phyloP scores from a whole-genome alignment of 2,113 vertebrate species.

The Anser cygnoides region DNA sequence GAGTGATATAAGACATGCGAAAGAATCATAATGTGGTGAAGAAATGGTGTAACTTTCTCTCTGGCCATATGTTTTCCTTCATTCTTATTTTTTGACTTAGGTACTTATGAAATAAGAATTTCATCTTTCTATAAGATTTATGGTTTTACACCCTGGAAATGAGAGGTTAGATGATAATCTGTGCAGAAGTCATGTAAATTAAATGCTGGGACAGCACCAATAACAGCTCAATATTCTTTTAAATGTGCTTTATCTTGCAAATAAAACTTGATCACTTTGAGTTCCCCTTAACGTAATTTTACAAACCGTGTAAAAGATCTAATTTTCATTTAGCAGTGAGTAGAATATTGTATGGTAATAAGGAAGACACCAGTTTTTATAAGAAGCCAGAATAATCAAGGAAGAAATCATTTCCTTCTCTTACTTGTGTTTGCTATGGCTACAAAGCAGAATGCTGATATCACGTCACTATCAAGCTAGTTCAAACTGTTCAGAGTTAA shows the following conservation, averaged over 20 bases:
- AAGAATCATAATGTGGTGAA: background rate
- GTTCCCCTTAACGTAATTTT: background rate
- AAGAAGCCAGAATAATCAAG: background rate
- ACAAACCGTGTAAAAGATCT: background rate
- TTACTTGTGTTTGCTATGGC: background rate
- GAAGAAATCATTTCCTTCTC: background rate
- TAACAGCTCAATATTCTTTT: background rate
- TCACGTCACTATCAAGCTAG: background rate
- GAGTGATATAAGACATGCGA: background rate
- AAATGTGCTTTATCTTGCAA: background rate
- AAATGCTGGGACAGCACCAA: background rate
- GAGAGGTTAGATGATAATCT: background rate
- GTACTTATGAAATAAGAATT: background rate
- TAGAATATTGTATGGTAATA: background rate
- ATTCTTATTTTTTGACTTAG: background rate
- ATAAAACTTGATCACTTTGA: background rate
- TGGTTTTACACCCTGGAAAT: background rate
- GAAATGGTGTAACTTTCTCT: background rate
- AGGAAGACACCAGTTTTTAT: background rate
- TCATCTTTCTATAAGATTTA: background rate
- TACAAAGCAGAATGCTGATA: background rate
- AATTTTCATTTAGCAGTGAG: background rate
- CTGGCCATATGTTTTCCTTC: background rate
- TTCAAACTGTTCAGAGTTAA: background rate
- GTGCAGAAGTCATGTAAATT: background rate